Base-by-base conservation (phyloP, 2,797 vertebrate genomes). In the Crenuchus spilurus region DNA sequence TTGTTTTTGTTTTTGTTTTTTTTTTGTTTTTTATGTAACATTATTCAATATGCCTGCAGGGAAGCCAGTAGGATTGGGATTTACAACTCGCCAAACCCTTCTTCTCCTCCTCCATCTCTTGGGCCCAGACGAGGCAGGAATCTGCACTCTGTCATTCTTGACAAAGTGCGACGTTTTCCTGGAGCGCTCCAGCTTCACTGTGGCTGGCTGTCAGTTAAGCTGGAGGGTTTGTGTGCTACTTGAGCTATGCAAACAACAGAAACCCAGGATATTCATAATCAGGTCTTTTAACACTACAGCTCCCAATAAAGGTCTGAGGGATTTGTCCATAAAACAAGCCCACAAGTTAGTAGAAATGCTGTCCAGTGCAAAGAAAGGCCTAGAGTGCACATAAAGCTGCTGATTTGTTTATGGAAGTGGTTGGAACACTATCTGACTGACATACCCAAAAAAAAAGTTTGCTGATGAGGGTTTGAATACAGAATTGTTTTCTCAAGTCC, bases 91-190 rank as follows among this genome's bases (percentile, higher is more conserved):
- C 33, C 57, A 57, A 67, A 46, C 61, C 54, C 28, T 41, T 24
- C 30, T 31, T 33, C 28, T 54, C 37, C 46, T 61, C 30, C 30
- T 65, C 41, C 26, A 70, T 74, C 46, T 57, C 62, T 66, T 57
- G 22, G 37, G 63, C 37, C 58, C 14, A 64, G 41, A 67, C 51
- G 39, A 72, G 55, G 44, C 54, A 26, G 9, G 24, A 70, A 66
- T 60, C 71, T 79, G 67, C 67, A 58, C 55, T 82, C 26, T 69
- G 33, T 79, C 74, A 74, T 66, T 13, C 28, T 71, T 73, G 41
- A 67, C 30, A 42, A 24, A 66, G n/a, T 65, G n/a, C 30, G 74
- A 80, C 64, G 18, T 70, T 74, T 77, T 70, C 74, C 52, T 80
- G 65, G 70, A 74, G 55, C 22, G 16, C 24, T 52, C 35, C 4